Base-by-base conservation (phyloP, 1,140 invertebrate genomes). In the Bombus picipes region DNA sequence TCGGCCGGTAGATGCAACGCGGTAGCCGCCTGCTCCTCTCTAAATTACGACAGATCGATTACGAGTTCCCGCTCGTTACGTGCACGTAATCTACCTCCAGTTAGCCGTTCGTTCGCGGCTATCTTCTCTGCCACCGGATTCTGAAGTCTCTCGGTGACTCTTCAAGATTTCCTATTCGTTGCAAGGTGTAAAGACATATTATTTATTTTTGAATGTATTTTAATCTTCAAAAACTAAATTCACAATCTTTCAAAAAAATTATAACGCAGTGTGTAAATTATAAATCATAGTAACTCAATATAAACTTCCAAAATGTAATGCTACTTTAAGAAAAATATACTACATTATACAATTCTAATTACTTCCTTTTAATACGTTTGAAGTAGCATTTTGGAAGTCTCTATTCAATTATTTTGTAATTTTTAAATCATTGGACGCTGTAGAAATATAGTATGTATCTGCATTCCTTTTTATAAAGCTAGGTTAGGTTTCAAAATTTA, bases 21-120 rank as follows among this genome's bases (percentile, higher is more conserved):
- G 39, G 18, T 34, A 68, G 18, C 53, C 13, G 66, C 22, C 5
- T n/a, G 41, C n/a, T 75, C 73, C 41, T 75, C 41, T 22, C 71
- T 65, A 79, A 79, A 89, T 89, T 88, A 86, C 83, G 87, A 78
- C 70, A 87, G 72, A 87, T 81, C 81, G 85, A 89, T 84, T 89
- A 87, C 47, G 18, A 66, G 59, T 34, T 66, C 43, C 78, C 12
- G 79, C 66, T 80, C 66, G 75, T 76, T 83, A 86, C 74, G 62
- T 65, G 86, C 59, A 34, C 66, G 84, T 78, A 82, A 80, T 80
- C 83, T 68, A 28, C 62, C 37, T 59, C 39, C 32, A 81, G 57
- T 73, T 76, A 74, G n/a, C 41, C 28, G 53, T 66, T 87, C 76
- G 57, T 86, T 57, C 76, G 25, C 28, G 70, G 77, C 53, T 81